Evolutionary conservation across 1,140 invertebrate genomes (phyloP), one percentile per base, ranked within the genome.

Genomic region (Orchesella cincta): DNA sequence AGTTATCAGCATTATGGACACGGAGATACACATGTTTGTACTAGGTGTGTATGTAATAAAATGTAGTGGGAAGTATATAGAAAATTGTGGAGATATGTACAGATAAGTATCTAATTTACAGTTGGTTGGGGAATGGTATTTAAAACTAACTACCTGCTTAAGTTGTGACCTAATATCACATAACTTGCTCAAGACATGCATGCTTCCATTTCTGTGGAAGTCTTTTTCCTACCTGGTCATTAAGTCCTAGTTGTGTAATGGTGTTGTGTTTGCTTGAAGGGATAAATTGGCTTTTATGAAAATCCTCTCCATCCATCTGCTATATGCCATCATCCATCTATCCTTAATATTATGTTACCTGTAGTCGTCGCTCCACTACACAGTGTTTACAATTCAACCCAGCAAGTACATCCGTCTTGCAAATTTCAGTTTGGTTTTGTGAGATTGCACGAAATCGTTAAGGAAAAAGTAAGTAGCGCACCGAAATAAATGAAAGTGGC

Each of bases 211-310:
- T 46, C 39, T 46, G 18, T 46, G 39, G 39, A 46, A 46, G 39
- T 46, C 39, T 57, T 57, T 26, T 57, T 57, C 23, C 14, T 57
- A 57, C 54, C 54, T 57, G 54, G 54, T 57, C 54, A 57, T 57
- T 57, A 57, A 57, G 23, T n/a, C 23, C 54, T 57, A n/a, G 54
- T 57, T 57, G 54, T 57, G 54, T 57, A 57, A 57, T 57, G 54
- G 14, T 57, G 54, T 46, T 46, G 39, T 46, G n/a, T n/a, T n/a
- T n/a, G 39, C 54, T 57, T 16, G 54, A 57, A 57, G 54, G 54
- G 54, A 57, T 57, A 57, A 57, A 57, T 57, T 57, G 54, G 54
- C 54, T 57, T 57, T 57, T 57, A 57, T 18, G 54, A 57, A 57
- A 57, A 57, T 57, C 54, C 54, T 57, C 54, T 57, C 54, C 54